Base-by-base conservation (phyloP, 2,888 invertebrate species). In the Pegoplata infirma region DNA sequence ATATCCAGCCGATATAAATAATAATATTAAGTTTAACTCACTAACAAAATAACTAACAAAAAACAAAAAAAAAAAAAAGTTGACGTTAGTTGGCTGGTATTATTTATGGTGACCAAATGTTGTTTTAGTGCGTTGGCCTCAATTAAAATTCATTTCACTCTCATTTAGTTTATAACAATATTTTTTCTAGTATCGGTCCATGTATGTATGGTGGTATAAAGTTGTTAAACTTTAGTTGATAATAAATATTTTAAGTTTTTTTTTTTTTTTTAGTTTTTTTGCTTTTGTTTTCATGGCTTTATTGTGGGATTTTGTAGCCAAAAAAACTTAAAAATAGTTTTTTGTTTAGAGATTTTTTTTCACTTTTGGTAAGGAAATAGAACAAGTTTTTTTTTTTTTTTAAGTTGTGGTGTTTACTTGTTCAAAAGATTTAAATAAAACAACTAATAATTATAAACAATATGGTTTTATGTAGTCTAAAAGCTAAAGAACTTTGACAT, bases 81-180 rank as follows among this genome's bases (percentile, higher is more conserved):
- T 71, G 44, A 67, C 47, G 64, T 72, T n/a, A n/a, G n/a, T n/a
- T 63, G 66, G 66, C 69, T 63, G 44, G 46, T 21, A 72, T 78
- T 75, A n/a, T n/a, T n/a, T n/a, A 69, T 73, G 66, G 68, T 67
- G 58, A 79, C 46, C 46, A 74, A 81, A 80, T 74, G 69, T 56
- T 73, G 46, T 63, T 63, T 74, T 64, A 71, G 76, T 80, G 76
- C 81, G 80, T 81, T 81, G 82, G 82, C 82, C 81, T 81, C 78
- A 82, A 81, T 81, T 79, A 76, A 81, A 82, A 81, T 80, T 82
- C 82, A 82, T 82, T 82, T 82, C 81, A 82, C 83, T 82, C 80
- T 83, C 81, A 78, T 82, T 83, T 76, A 23, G 53, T 71, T 67
- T 80, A 28, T 44, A 25, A 32, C 17, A 21, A 19, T 10, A 32